phyloP scores from a whole-genome alignment of 2,888 invertebrate genomes.

The Catocala nupta region DNA sequence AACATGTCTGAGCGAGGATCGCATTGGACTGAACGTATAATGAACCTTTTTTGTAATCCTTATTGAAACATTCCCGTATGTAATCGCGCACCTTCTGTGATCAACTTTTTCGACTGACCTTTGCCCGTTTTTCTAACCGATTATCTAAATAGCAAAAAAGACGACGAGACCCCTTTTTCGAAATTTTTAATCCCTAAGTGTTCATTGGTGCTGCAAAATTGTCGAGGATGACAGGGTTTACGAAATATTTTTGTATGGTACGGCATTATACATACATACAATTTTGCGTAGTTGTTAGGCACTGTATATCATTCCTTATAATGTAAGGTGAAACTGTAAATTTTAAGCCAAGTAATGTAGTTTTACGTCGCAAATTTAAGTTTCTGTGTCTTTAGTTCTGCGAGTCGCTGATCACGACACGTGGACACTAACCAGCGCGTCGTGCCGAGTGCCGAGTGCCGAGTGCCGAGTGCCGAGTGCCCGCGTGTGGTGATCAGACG shows the following conservation, averaged over 20 bases:
- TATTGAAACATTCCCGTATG: constrained; percentile 27
- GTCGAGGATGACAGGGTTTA: constrained; percentile 74
- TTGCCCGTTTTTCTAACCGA: constrained; percentile 36
- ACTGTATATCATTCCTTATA: constrained; percentile 74
- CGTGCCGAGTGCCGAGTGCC: too few relatives aligned
- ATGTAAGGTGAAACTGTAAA: constrained; percentile 71
- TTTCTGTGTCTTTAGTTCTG: constrained; percentile 53
- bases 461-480: too few relatives aligned
- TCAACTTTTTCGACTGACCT: constrained; percentile 45
- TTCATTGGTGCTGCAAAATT: constrained; percentile 81
- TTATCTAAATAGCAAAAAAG: constrained; percentile 20
- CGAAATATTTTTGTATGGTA: constrained; percentile 69
- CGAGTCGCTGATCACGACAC: constrained; percentile 32
- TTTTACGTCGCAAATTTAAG: constrained; percentile 67
- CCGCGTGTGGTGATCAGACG: constrained; percentile 35
- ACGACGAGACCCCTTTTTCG: constrained; percentile 47
- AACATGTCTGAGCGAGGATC: constrained; percentile 30
- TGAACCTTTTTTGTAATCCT: constrained; percentile 27
- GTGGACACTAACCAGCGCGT: not conserved
- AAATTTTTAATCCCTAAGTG: constrained; percentile 68
- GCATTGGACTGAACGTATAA: constrained; percentile 15
- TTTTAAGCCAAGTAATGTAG: constrained; percentile 70
- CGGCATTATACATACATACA: constrained; percentile 58
- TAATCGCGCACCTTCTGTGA: constrained; percentile 44
- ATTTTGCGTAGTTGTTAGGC: constrained; percentile 61